Evolutionary conservation across 2,797 vertebrate genomes (phyloP).

Genomic region (Pseudochromis fuscus): DNA sequence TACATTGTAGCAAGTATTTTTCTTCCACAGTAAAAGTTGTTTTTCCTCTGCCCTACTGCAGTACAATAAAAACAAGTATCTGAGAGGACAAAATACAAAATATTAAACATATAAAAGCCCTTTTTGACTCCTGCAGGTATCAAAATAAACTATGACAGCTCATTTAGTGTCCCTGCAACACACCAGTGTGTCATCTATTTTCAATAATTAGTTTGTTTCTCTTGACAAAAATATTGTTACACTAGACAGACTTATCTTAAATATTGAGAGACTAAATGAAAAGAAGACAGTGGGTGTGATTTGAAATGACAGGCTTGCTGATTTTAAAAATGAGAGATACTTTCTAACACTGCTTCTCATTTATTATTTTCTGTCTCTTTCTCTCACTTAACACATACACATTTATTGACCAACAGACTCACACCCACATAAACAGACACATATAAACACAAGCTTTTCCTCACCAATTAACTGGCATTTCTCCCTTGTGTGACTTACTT

Average conservation of each 20-base stretch:
- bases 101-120: conserved; percentile 17
- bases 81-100: conserved; percentile 29
- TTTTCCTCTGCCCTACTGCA: conserved; percentile 9
- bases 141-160: conserved; percentile 39
- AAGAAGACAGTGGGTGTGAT: conserved; percentile 23
- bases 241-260: conserved; percentile 30
- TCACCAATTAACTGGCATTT: not conserved
- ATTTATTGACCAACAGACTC: not conserved
- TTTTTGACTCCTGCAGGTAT: conserved; percentile 37
- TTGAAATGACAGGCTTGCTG: conserved; percentile 40
- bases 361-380: conserved; percentile 5
- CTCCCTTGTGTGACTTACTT: conserved; percentile 86
- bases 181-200: conserved; percentile 45
- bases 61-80: too few relatives aligned
- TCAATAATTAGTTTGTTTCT: conserved; percentile 51
- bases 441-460: conserved; percentile 1
- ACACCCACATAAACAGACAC: not conserved
- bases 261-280: conserved; percentile 11
- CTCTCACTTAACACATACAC: not conserved
- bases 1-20: not conserved
- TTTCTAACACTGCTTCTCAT: not conserved
- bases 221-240: conserved; percentile 43
- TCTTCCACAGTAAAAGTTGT: conserved; percentile 4
- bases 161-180: conserved; percentile 32
- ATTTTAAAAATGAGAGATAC: conserved; percentile 30